Evolutionary conservation across 2,888 invertebrate species (phyloP), one percentile per base, ranked within the genome.

Genomic region (Coenonympha glycerion): DNA sequence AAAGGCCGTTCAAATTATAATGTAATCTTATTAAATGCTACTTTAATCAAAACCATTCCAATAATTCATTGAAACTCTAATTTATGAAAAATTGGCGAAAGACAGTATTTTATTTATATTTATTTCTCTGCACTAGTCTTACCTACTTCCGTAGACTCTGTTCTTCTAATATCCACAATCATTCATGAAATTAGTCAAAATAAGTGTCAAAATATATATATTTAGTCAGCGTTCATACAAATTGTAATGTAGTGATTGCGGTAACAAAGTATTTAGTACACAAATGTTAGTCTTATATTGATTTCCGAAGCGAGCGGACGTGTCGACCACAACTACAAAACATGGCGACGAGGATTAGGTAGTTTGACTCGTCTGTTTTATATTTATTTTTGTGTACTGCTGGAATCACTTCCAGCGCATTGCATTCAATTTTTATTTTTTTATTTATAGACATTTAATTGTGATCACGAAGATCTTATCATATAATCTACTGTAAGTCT

Each of bases 401-500:
- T n/a, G n/a, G n/a, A n/a, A n/a, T n/a, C n/a, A n/a, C n/a, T 2
- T 31, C 3, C 18, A 8, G 15, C 4, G 2, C 11, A 6, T 22
- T 37, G 21, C 6, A 6, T 16, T 6, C n/a, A 24, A n/a, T 5
- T 40, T 11, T 22, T 22, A 24, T 13, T 13, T 24, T 15, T 39
- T 11, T 26, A 40, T 40, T 15, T n/a, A n/a, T n/a, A n/a, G n/a
- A n/a, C n/a, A 22, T 8, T 36, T 22, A 40, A 47, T 31, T 16
- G 22, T 33, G 30, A 37, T 30, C 31, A 40, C 47, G 47, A 40
- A 39, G 31, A 40, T 8, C 33, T 40, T 48, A 47, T 15, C 18
- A 31, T 31, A 40, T 18, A 24, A n/a, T n/a, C 40, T 16, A 24
- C 40, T 16, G 18, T 11, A 40, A 48, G 47, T 48, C 47, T 48